Conservation (phyloP, 2,797 vertebrate genomes). For the Anabas testudineus region DNA sequence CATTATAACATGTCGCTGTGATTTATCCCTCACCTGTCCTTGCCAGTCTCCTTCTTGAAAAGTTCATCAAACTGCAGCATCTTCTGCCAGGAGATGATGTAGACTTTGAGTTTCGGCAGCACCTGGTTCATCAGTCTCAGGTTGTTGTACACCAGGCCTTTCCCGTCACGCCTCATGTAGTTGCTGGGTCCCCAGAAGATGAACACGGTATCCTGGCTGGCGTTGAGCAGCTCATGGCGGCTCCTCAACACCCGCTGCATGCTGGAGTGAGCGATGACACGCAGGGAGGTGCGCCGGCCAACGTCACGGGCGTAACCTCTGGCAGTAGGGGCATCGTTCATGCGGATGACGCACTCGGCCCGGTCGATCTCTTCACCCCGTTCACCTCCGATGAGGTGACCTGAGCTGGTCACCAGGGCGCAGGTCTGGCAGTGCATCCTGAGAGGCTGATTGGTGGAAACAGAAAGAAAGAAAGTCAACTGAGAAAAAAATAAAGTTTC, state of each 20-base stretch:
- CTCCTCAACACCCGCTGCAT: slow-evolving; percentile 94
- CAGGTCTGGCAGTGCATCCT: slow-evolving; percentile 95
- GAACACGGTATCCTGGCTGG: slow-evolving; percentile 94
- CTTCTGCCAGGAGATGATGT: slow-evolving; percentile 97
- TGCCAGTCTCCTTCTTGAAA: slow-evolving; percentile 97
- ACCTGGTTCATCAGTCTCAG: slow-evolving; percentile 96
- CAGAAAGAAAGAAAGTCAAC: neutral
- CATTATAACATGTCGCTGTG: too few species aligned
- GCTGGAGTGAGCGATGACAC: slow-evolving; percentile 97
- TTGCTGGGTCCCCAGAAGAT: slow-evolving; percentile 99
- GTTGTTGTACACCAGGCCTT: slow-evolving; percentile 96
- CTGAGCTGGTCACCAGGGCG: slow-evolving; percentile 95
- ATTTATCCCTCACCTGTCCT: slow-evolving; percentile 90
- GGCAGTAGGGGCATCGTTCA: slow-evolving; percentile 94
- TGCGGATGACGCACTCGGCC: slow-evolving; percentile 95
- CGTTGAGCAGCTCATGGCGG: slow-evolving; percentile 93
- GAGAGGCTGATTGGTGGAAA: slow-evolving; percentile 85
- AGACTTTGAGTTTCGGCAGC: slow-evolving; percentile 92
- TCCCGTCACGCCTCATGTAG: slow-evolving; percentile 96
- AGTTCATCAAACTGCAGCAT: slow-evolving; percentile 98
- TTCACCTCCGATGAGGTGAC: slow-evolving; percentile 90
- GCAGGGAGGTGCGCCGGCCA: slow-evolving; percentile 92
- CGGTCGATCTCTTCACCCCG: slow-evolving; percentile 91
- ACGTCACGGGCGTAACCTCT: slow-evolving; percentile 88
- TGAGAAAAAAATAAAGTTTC: neutral